Evolutionary conservation across 2,888 invertebrate species (phyloP).

Genomic region (Caenorhabditis panamensis): DNA sequence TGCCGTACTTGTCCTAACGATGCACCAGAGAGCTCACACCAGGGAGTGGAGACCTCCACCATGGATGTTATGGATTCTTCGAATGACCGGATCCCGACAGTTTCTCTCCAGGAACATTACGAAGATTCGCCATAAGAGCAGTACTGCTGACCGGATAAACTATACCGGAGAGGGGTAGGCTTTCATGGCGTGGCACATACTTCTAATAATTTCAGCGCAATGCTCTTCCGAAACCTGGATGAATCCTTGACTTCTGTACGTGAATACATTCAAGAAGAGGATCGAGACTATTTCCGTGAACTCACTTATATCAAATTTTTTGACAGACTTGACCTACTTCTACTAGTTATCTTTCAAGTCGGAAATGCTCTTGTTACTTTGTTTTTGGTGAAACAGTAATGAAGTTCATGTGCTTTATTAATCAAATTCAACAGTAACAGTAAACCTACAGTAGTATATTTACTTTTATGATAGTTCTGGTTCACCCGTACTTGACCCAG

Average conservation of each 20-base stretch:
- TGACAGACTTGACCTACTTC: constrained; percentile 67
- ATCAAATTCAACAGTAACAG: background rate
- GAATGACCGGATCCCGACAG: constrained; percentile 55
- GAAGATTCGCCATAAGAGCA: constrained; percentile 37
- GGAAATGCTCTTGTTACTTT: constrained; percentile 57
- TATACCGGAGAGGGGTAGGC: constrained; percentile 52
- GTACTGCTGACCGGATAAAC: constrained; percentile 11
- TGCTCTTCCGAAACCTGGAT: constrained; percentile 45
- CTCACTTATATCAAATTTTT: constrained; percentile 68
- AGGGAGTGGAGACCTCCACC: constrained; percentile 60
- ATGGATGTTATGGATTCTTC: constrained; percentile 59
- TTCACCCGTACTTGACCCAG: background rate
- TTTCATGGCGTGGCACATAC: background rate
- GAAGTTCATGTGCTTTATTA: background rate
- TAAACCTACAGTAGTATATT: background rate
- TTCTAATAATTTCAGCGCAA: constrained; percentile 39
- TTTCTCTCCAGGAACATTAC: constrained; percentile 47
- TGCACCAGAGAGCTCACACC: constrained; percentile 69
- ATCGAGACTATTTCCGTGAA: constrained; percentile 60
- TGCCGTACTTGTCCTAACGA: constrained; percentile 60
- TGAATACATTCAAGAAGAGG: constrained; percentile 62
- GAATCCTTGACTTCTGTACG: constrained; percentile 39
- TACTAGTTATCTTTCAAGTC: constrained; percentile 66
- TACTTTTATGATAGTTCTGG: background rate
- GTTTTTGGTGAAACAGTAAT: constrained; percentile 46